Percentiles rank a stretch among this genome's conserved stretches.
Evolutionary conservation across 2,797 vertebrate species (phyloP).

Genomic region (Okamejei kenojei): DNA sequence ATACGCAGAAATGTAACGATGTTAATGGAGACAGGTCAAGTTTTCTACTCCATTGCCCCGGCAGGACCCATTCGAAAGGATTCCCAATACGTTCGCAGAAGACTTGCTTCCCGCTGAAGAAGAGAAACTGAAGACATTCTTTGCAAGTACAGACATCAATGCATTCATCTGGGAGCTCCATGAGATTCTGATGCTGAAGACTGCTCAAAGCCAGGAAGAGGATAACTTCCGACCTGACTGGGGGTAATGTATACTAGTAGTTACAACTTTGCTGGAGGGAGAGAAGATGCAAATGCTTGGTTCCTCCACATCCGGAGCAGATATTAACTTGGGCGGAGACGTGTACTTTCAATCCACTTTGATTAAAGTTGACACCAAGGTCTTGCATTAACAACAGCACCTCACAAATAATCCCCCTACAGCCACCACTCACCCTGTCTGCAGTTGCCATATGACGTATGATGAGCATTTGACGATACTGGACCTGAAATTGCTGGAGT

Average conservation of each 20-base stretch:
- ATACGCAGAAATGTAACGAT: too few species aligned
- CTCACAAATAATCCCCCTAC: too few species aligned
- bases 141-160: constrained; percentile 52
- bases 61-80: constrained; percentile 58
- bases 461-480: too few species aligned
- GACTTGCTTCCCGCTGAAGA: constrained; percentile 46
- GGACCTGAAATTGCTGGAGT: too few species aligned
- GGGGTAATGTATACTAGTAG: constrained; percentile 51
- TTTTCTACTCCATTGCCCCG: background rate
- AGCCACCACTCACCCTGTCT: too few species aligned
- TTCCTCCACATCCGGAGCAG: background rate
- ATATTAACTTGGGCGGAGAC: background rate
- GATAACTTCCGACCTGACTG: constrained; percentile 50
- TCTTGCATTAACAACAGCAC: too few species aligned
- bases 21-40: too few species aligned
- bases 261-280: background rate
- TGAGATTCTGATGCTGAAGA: constrained; percentile 62
- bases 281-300: background rate
- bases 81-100: constrained; percentile 48
- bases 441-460: too few species aligned
- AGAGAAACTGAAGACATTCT: constrained; percentile 51
- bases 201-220: constrained; percentile 40
- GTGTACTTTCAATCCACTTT: too few species aligned
- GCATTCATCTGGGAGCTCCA: constrained; percentile 59
- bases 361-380: too few species aligned